Evolutionary conservation across 2,797 vertebrate genomes (phyloP), one percentile per base, ranked within the genome.

Genomic region (Poeciliopsis presidionis): DNA sequence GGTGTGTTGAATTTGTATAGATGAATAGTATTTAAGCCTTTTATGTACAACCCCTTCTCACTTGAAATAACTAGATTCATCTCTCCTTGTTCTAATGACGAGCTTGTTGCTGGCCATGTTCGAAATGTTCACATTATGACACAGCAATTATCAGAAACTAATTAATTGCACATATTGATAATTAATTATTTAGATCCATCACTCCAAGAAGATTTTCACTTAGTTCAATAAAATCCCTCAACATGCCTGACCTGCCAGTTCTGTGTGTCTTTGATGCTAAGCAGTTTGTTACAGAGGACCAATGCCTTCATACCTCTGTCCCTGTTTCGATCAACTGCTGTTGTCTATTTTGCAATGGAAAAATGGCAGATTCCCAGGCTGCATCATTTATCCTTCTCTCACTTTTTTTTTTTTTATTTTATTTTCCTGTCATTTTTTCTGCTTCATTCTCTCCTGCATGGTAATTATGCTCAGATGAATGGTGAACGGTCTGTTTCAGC

Each of bases 401-500:
- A 63, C 53, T 39, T 70, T 74, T 59, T 72, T 59, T 72, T 39
- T 72, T 43, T 46, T 74, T 72, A 25, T 75, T 70, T 73, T 73
- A 72, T 84, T 83, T 81, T 47, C 80, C 85, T 90, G 90, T 92
- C 84, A 92, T 91, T 93, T 91, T 75, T 92, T 86, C 88, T 80
- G 74, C 86, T 93, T 73, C 61, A 79, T 88, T 90, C 79, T 78
- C 84, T 88, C 90, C 86, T 90, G 81, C 82, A 90, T 90, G 88
- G 89, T 93, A 92, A 91, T 94, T 94, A 94, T 78, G 77, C 91
- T 86, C 90, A 91, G 94, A 94, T 90, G 92, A 95, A 94, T 89
- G 25, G 80, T 82, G 88, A 92, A 88, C 13, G 91, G 93, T 93
- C 92, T 94, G 94, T 91, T 93, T 92, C 90, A 90, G 82, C 94